A percentile compares a stretch with the other conserved stretches of the same genome.
phyloP scores from a whole-genome alignment of 2,888 invertebrate species.

The Zaprionus bogoriensis region DNA sequence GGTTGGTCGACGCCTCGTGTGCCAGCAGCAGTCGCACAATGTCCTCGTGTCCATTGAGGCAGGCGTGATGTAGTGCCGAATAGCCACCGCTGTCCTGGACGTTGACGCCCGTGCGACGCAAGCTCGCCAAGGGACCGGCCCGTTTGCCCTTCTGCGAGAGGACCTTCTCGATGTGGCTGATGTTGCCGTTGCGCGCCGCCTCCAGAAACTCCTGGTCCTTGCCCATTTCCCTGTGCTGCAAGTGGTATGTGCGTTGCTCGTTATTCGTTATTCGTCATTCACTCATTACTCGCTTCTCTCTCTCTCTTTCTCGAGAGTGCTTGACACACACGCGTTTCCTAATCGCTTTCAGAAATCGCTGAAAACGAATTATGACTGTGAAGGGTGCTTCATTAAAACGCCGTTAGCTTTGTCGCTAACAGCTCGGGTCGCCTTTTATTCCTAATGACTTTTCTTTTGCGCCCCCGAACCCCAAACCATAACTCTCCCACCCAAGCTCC shows the following conservation, averaged over 20 bases:
- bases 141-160: slow-evolving; percentile 94
- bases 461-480: slow-evolving; percentile 18
- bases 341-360: slow-evolving; percentile 42
- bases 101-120: slow-evolving; percentile 94
- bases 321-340: slow-evolving; percentile 6
- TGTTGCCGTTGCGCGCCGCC: slow-evolving; percentile 96
- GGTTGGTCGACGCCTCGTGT: slow-evolving; percentile 92
- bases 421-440: slow-evolving; percentile 55
- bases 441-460: slow-evolving; percentile 65
- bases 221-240: slow-evolving; percentile 87
- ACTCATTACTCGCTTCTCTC: neutral
- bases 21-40: slow-evolving; percentile 92
- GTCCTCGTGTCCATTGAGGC: slow-evolving; percentile 96
- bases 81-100: slow-evolving; percentile 96
- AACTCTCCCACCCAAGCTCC: slow-evolving; percentile 26
- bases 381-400: slow-evolving; percentile 72
- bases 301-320: slow-evolving; percentile 3
- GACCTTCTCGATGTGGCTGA: slow-evolving; percentile 94
- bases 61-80: slow-evolving; percentile 96
- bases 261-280: slow-evolving; percentile 39
- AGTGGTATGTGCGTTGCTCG: too few relatives aligned
- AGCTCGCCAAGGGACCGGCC: slow-evolving; percentile 96
- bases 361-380: slow-evolving; percentile 68
- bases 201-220: slow-evolving; percentile 98
- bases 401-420: slow-evolving; percentile 51